phyloP scores from a whole-genome alignment of 1,140 invertebrate species.

The Heliconius congener region DNA sequence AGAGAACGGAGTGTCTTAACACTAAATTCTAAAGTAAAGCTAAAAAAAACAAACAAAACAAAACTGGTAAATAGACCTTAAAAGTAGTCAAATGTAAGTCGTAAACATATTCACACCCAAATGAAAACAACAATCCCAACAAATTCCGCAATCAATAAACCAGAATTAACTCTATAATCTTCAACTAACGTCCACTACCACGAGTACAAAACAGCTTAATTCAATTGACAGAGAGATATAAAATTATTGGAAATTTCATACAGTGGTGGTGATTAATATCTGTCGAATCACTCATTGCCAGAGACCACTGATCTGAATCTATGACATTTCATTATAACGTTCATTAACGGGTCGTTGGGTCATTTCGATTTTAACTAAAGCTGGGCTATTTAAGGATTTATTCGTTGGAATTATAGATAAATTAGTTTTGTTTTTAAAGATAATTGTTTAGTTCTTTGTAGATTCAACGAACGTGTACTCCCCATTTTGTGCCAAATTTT shows the following conservation, averaged over 20 bases:
- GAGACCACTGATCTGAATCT: slow-evolving; percentile 16
- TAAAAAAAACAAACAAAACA: no score
- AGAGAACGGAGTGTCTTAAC: no score
- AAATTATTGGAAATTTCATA: slow-evolving; percentile 17
- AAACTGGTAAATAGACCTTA: no score
- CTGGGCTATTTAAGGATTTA: not conserved
- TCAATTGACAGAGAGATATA: slow-evolving; percentile 10
- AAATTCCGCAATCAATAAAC: not conserved
- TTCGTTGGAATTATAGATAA: not conserved
- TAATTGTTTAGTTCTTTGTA: not conserved
- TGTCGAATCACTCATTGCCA: slow-evolving; percentile 3
- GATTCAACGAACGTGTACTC: no score
- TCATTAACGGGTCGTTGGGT: slow-evolving; percentile 13
- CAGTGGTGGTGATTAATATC: slow-evolving; percentile 14
- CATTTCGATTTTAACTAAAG: slow-evolving; percentile 6
- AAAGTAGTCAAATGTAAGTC: no score
- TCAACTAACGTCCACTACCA: not conserved
- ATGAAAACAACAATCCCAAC: not conserved
- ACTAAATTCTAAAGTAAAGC: no score
- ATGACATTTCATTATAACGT: slow-evolving; percentile 16
- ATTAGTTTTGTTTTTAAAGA: not conserved
- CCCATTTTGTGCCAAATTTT: no score
- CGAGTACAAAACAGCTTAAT: not conserved
- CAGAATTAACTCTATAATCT: not conserved
- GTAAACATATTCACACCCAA: not conserved